Conservation (phyloP, 2,888 invertebrate species). For the Cataglyphis livida region DNA sequence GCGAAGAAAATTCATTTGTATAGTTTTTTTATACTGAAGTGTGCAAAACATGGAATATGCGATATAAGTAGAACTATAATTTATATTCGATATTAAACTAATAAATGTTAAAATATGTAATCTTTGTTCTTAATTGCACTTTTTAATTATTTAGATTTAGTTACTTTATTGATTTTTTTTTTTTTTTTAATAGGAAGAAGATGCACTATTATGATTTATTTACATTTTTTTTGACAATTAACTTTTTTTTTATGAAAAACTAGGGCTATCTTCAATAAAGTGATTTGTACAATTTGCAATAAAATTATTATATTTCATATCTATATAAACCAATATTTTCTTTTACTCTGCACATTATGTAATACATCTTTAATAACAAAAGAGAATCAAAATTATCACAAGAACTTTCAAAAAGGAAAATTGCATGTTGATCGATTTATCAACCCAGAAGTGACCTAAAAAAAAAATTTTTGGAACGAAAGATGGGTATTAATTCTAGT, state of each 20-base stretch:
- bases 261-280: conserved; percentile 16
- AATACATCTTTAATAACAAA: conserved; percentile 39
- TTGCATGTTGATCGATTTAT: neutral
- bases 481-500: conserved; percentile 48
- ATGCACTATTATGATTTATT: neutral
- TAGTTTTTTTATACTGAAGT: conserved; percentile 75
- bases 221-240: neutral
- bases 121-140: conserved; percentile 8
- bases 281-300: conserved; percentile 53
- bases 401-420: neutral
- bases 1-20: conserved; percentile 65
- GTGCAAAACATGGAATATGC: conserved; percentile 55
- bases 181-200: neutral
- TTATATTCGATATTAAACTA: conserved; percentile 68
- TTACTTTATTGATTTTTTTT: neutral
- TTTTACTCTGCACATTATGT: conserved; percentile 8
- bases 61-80: conserved; percentile 55
- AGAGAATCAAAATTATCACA: neutral
- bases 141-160: neutral
- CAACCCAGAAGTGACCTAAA: neutral
- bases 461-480: conserved; percentile 3
- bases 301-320: conserved; percentile 61
- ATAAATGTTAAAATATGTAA: conserved; percentile 64
- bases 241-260: neutral
- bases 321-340: conserved; percentile 36